Conservation (phyloP, 2,113 vertebrate genomes). For the Pomatostomus ruficeps region DNA sequence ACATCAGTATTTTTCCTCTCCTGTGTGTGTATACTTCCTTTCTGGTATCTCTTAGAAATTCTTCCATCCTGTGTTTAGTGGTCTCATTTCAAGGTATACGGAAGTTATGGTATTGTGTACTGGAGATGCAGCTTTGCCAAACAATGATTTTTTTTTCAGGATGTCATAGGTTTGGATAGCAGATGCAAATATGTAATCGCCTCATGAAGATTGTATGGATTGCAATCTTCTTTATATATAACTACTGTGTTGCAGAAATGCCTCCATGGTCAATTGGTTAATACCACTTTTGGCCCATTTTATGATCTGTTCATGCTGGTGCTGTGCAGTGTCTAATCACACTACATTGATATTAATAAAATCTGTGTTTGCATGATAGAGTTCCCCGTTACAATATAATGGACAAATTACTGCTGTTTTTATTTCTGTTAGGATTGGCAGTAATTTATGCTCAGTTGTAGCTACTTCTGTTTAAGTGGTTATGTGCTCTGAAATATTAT, state of each 20-base stretch:
- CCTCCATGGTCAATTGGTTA: not conserved
- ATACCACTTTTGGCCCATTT: not conserved
- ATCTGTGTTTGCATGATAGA: not conserved
- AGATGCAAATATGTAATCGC: not conserved
- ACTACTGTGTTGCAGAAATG: not conserved
- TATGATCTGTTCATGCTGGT: not conserved
- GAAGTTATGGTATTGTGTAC: not conserved
- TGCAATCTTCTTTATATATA: not conserved
- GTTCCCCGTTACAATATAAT: not conserved
- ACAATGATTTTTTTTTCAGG: not conserved
- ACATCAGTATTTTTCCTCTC: not conserved
- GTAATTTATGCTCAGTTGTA: not conserved
- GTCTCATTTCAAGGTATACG: not conserved
- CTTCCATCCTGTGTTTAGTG: not conserved
- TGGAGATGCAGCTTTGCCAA: not conserved
- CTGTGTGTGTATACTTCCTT: rapidly evolving
- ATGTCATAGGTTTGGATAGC: not conserved
- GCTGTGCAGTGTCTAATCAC: not conserved
- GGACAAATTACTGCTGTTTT: not conserved
- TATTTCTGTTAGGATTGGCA: not conserved
- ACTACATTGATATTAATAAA: not conserved
- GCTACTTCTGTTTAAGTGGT: not conserved
- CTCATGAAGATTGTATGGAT: not conserved
- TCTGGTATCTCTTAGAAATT: not conserved
- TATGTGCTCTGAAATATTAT: not conserved